Conservation (phyloP, 2,113 vertebrate species). For the Cryptotis parvus region DNA sequence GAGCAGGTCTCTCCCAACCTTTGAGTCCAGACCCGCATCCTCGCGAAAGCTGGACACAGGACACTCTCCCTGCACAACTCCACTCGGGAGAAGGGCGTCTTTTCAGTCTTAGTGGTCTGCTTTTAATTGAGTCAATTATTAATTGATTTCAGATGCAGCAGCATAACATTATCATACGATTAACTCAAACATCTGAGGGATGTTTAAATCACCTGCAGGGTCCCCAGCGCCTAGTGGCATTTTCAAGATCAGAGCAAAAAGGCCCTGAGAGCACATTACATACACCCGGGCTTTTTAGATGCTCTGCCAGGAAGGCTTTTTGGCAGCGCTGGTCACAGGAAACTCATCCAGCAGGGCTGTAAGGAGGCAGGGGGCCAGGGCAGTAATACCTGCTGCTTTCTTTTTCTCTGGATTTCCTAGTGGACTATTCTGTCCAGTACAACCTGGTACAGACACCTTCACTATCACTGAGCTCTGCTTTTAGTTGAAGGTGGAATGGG, state of each 20-base stretch:
- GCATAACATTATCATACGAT: background rate
- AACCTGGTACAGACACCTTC: no score
- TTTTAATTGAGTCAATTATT: slow-evolving; percentile 42
- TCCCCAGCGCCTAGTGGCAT: background rate
- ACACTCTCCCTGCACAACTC: no score
- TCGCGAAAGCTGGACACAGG: background rate
- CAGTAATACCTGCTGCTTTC: background rate
- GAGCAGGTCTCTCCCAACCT: background rate
- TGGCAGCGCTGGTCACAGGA: background rate
- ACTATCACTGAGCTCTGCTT: background rate
- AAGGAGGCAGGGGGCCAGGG: background rate
- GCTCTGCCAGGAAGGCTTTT: background rate
- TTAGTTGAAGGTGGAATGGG: background rate
- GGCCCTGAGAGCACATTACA: background rate
- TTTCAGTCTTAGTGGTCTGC: background rate
- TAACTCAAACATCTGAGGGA: background rate
- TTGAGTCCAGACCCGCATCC: background rate
- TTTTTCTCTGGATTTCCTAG: background rate
- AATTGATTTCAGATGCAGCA: slow-evolving; percentile 49
- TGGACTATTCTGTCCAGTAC: background rate
- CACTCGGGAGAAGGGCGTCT: background rate
- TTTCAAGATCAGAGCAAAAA: background rate
- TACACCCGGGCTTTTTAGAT: background rate
- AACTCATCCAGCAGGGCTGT: background rate
- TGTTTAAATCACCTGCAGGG: background rate